phyloP scores from a whole-genome alignment of 1,140 invertebrate species.

The Archivesica marissinica region DNA sequence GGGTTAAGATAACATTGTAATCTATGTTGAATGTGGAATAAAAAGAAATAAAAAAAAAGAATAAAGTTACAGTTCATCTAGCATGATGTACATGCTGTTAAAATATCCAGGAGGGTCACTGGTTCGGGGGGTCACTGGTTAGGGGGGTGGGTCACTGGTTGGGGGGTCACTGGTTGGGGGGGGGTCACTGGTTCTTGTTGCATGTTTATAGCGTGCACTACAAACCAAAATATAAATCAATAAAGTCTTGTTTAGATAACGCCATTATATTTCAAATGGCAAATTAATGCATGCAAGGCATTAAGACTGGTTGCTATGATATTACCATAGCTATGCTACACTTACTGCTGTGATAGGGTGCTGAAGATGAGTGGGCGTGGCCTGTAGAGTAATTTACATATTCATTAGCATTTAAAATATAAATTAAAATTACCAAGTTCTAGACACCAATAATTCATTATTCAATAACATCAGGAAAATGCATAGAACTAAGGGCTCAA shows the following conservation, averaged over 20 bases:
- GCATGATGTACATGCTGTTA: no score
- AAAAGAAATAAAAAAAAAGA: no score
- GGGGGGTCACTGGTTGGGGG: background rate
- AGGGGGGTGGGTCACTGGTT: no score
- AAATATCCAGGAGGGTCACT: no score
- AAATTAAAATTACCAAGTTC: no score
- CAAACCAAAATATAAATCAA: slow-evolving; percentile 28
- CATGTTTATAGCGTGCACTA: slow-evolving; percentile 38
- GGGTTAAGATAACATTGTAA: no score
- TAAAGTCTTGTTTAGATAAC: slow-evolving; percentile 28
- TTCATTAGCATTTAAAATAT: background rate
- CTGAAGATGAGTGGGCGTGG: slow-evolving; percentile 16
- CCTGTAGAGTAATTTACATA: slow-evolving; percentile 34
- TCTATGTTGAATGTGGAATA: no score
- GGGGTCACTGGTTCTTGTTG: background rate
- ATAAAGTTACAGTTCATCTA: no score
- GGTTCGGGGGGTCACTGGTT: no score
- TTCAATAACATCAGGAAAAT: no score
- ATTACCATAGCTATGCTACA: background rate
- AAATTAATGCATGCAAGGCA: slow-evolving; percentile 29
- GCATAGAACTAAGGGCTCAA: no score
- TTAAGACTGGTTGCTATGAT: slow-evolving; percentile 15
- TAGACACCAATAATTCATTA: no score
- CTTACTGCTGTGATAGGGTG: slow-evolving; percentile 61
- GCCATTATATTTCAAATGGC: slow-evolving; percentile 5